Percentiles rank a stretch among this genome's conserved stretches.
Evolutionary conservation across 2,113 vertebrate genomes (phyloP).

Genomic region (Cynocephalus volans): DNA sequence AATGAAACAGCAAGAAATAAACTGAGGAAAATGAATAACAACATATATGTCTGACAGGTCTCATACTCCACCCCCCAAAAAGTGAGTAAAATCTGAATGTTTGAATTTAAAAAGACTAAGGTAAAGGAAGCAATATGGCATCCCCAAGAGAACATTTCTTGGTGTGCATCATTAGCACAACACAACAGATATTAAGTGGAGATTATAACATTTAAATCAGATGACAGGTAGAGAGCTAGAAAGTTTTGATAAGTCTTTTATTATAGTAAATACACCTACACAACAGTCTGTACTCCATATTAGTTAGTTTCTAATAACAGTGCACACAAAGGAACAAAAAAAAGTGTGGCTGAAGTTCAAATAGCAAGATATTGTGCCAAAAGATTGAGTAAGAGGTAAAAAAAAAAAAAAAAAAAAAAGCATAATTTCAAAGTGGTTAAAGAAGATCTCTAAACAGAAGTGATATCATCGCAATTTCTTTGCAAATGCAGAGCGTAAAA

Average conservation of each 20-base stretch:
- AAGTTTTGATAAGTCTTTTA: neutral
- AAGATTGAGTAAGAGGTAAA: neutral
- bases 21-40: neutral
- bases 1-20: neutral
- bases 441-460: conserved; percentile 7
- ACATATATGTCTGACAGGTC: neutral
- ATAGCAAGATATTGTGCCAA: conserved; percentile 45
- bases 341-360: conserved; percentile 25
- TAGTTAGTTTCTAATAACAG: conserved; percentile 5
- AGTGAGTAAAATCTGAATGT: neutral
- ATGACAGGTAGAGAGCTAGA: neutral
- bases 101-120: conserved; percentile 20
- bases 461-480: neutral
- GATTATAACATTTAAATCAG: conserved; percentile 61
- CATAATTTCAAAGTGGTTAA: conserved; percentile 38
- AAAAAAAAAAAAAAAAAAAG: accelerated
- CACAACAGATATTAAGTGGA: conserved; percentile 8
- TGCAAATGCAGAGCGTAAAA: conserved; percentile 53
- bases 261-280: neutral
- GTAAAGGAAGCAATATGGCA: neutral
- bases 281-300: neutral
- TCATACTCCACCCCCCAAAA: neutral
- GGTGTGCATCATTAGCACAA: conserved; percentile 33
- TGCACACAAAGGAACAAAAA: neutral
- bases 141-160: neutral